A percentile compares a stretch with the other conserved stretches of the same genome.
Evolutionary conservation across 2,888 invertebrate genomes (phyloP).

Genomic region (Drosophila birchii): DNA sequence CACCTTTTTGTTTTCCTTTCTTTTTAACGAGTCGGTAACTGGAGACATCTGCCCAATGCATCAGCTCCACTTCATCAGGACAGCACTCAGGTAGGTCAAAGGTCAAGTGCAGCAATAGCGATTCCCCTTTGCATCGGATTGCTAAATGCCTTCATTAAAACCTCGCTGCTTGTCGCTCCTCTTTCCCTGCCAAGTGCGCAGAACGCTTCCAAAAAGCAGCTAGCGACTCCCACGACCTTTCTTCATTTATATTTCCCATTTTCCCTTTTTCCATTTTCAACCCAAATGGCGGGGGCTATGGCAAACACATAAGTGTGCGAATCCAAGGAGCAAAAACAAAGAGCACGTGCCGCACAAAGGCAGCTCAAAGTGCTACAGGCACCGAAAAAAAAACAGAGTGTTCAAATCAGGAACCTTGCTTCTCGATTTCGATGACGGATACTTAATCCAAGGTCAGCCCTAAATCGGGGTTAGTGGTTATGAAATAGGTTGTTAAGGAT

Average conservation of each 20-base stretch:
- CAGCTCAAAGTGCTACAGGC: conserved; percentile 59
- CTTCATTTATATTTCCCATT: neutral
- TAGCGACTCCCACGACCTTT: conserved; percentile 32
- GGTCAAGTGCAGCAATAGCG: conserved; percentile 41
- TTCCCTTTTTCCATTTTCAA: conserved; percentile 7
- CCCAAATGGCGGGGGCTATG: neutral
- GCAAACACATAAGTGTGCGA: conserved; percentile 2
- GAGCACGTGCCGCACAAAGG: conserved; percentile 60
- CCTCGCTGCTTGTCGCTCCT: neutral
- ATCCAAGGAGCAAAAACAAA: conserved; percentile 36
- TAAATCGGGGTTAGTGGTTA: neutral
- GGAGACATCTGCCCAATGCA: neutral
- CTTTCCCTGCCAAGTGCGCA: conserved; percentile 26
- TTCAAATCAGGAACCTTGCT: neutral
- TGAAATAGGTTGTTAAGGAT: neutral
- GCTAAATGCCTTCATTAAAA: conserved; percentile 53
- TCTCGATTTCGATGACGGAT: neutral
- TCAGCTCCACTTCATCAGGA: neutral
- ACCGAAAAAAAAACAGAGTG: conserved; percentile 8
- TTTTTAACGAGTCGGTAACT: neutral
- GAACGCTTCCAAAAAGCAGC: conserved; percentile 17
- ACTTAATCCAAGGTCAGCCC: neutral
- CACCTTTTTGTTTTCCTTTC: neutral
- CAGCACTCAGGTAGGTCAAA: conserved; percentile 14
- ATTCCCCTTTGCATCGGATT: conserved; percentile 31